Evolutionary conservation across 2,888 invertebrate genomes (phyloP).

Genomic region (Agriopis aurantiaria): DNA sequence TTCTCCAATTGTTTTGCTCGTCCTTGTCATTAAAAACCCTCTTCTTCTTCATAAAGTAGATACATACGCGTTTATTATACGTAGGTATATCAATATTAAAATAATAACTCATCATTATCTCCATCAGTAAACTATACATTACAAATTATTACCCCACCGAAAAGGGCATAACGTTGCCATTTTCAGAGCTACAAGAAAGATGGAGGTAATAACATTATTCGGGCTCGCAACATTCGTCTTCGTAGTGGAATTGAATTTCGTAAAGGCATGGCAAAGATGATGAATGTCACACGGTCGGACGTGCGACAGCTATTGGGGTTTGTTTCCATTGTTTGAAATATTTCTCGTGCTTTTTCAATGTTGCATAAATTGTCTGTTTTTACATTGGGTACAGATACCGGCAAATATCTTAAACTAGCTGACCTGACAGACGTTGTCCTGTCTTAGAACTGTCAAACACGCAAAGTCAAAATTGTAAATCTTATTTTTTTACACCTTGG

Average conservation of each 20-base stretch:
- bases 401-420: neutral
- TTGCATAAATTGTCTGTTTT: neutral
- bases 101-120: neutral
- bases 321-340: conserved; percentile 35
- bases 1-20: no score
- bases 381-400: neutral
- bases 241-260: conserved; percentile 61
- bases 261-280: conserved; percentile 54
- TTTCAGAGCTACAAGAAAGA: conserved; percentile 59
- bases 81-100: neutral
- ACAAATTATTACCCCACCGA: conserved; percentile 42
- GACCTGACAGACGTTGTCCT: no score
- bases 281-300: conserved; percentile 48
- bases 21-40: neutral
- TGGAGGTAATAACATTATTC: conserved; percentile 71
- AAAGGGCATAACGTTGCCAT: conserved; percentile 48
- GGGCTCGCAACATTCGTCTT: conserved; percentile 56
- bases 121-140: conserved; percentile 28
- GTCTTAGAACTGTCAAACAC: no score
- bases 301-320: conserved; percentile 7
- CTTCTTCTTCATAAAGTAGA: neutral
- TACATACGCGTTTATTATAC: neutral
- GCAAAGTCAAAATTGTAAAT: no score
- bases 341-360: neutral
- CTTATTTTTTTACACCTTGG: no score